Base-by-base conservation (phyloP, 2,797 vertebrate genomes). In the Acanthurus tractus region DNA sequence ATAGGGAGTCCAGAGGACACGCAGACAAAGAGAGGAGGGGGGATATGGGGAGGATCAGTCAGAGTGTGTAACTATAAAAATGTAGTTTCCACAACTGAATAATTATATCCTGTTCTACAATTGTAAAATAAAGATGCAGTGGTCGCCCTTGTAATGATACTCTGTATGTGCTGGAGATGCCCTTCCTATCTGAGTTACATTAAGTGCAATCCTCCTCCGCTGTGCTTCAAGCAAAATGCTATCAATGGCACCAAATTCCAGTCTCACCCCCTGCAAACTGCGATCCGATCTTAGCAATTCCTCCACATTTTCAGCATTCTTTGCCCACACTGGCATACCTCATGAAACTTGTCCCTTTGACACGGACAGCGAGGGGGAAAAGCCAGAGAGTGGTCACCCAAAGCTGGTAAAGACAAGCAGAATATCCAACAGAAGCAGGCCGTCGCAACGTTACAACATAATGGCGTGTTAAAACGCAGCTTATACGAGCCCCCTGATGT, bases 231-330 rank as follows among this genome's bases (percentile, higher is more conserved):
- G 61, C 72, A 53, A 79, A 76, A 87, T 79, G 65, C 75, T 82
- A 81, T 84, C 84, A 74, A 63, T 73, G 69, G 75, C 53, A 67
- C 55, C 54, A 63, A 72, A 87, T 85, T 88, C 88, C 89, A 78
- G 38, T 49, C 53, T 82, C 63, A 73, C 83, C 82, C 74, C 86
- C 81, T 77, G 50, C 54, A 25, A 71, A 61, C 59, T 36, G 46
- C 25, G 50, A 84, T 82, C 79, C 76, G 55, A 82, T 85, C 76
- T 79, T 54, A 71, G 54, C 70, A 65, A 59, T 82, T 82, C 70
- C 55, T 79, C n/a, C 58, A 72, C 75, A 89, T 86, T 84, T 87
- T 85, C 67, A 53, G 76, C 80, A 89, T 87, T 90, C 89, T 78
- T 91, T 62, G 69, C 81, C 85, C 82, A 86, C 76, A 53, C 56